These are phyloP conservation scores for Callionymus lyra DNA, from an alignment of 2,113 vertebrate genomes.

Conservation along the genomic window DNA sequence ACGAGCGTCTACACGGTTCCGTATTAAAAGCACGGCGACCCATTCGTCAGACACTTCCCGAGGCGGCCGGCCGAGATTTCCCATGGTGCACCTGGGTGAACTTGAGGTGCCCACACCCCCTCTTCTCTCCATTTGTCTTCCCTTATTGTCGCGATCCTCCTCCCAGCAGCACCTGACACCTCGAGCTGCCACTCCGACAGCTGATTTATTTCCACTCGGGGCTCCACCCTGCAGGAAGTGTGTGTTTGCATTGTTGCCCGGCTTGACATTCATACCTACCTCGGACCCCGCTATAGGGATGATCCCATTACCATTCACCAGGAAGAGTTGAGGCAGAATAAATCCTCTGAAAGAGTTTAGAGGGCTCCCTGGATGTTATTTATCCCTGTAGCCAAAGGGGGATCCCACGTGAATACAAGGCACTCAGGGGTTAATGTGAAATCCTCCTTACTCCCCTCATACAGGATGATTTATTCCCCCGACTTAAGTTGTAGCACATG, in stretches of 20 bases:
- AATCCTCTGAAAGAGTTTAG: slow-evolving; percentile 51
- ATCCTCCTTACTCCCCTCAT: slow-evolving; percentile 61
- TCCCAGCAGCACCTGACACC: slow-evolving; percentile 22
- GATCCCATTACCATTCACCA: slow-evolving; percentile 56
- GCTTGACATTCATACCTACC: slow-evolving; percentile 44
- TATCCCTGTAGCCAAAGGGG: slow-evolving; percentile 52
- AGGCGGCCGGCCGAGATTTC: slow-evolving; percentile 8
- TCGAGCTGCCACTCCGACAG: slow-evolving; percentile 28
- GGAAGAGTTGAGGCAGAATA: slow-evolving; percentile 40
- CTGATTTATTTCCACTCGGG: slow-evolving; percentile 41
- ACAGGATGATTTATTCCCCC: slow-evolving; percentile 60
- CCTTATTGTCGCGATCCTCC: slow-evolving; percentile 8
- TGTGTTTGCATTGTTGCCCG: slow-evolving; percentile 38
- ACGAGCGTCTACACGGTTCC: slow-evolving; percentile 18
- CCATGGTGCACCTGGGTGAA: slow-evolving; percentile 23
- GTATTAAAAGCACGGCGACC: slow-evolving; percentile 34
- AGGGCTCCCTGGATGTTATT: slow-evolving; percentile 56
- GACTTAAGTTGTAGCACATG: slow-evolving; percentile 67
- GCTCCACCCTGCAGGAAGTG: slow-evolving; percentile 16
- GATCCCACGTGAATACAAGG: slow-evolving; percentile 57
- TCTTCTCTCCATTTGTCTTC: slow-evolving; percentile 17
- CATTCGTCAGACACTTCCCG: slow-evolving; percentile 42
- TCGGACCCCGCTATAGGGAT: slow-evolving; percentile 42
- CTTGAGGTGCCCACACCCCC: background rate
- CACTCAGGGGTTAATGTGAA: slow-evolving; percentile 62